A percentile compares a stretch with the other conserved stretches of the same genome.
Conservation (phyloP, 2,113 vertebrate species). For the Mionectes macconnelli region DNA sequence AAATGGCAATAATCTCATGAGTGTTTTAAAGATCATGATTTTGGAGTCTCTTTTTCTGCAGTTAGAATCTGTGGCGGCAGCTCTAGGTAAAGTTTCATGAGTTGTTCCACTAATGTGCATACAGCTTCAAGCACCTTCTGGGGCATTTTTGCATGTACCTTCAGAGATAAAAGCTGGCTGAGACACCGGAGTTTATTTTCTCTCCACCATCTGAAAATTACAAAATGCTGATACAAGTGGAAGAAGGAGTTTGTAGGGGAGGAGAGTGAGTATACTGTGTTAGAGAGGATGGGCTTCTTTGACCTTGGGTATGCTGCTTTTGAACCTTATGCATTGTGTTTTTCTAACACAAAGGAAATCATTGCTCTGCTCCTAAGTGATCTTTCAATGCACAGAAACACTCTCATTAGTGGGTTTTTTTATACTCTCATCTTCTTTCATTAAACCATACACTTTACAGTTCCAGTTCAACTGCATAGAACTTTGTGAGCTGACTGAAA, state of each 20-base stretch:
- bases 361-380: slow-evolving; percentile 38
- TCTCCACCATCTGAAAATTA: background rate
- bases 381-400: slow-evolving; percentile 65
- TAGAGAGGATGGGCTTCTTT: slow-evolving; percentile 28
- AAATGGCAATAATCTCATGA: background rate
- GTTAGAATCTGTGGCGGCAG: background rate
- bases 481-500: slow-evolving; percentile 71
- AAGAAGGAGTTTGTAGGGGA: slow-evolving; percentile 7
- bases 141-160: background rate
- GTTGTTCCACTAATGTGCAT: background rate
- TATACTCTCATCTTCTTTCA: slow-evolving; percentile 75
- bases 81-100: background rate
- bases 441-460: slow-evolving; percentile 65
- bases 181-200: slow-evolving; percentile 1
- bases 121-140: background rate
- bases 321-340: background rate
- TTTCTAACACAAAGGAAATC: slow-evolving; percentile 55
- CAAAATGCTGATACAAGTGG: background rate
- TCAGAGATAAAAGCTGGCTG: background rate
- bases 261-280: background rate
- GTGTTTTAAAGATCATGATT: background rate
- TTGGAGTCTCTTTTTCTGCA: background rate
- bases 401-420: slow-evolving; percentile 60
- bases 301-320: slow-evolving; percentile 50
- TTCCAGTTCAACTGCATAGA: slow-evolving; percentile 69